These are phyloP conservation scores for Dermochelys coriacea DNA, from an alignment of 2,797 vertebrate genomes.

Conservation along the genomic window DNA sequence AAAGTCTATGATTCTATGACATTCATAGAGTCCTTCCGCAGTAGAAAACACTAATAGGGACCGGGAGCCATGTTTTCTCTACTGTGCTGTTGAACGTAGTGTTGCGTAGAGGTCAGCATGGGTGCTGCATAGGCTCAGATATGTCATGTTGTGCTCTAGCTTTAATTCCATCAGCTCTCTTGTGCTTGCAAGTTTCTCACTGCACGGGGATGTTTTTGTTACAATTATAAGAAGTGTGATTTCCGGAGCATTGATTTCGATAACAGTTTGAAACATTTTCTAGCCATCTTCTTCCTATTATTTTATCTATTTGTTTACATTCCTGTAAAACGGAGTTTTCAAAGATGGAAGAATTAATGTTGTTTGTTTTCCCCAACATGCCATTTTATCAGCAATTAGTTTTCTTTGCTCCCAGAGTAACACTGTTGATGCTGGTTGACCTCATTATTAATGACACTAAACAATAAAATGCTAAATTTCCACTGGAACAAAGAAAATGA, in stretches of 20 bases:
- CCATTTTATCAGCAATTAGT: not conserved
- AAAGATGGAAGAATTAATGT: not conserved
- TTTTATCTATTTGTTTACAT: not conserved
- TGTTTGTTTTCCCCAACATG: not conserved
- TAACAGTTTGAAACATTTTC: not conserved
- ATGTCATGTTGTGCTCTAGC: rapidly evolving
- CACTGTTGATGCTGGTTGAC: not conserved
- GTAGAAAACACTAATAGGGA: not conserved
- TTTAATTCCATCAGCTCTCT: not conserved
- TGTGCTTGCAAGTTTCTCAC: not conserved
- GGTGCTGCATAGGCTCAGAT: not conserved
- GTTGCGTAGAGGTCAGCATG: not conserved
- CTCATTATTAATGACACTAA: not conserved
- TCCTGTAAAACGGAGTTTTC: not conserved
- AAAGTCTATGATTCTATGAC: not conserved
- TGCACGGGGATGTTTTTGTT: not conserved
- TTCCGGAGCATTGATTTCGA: not conserved
- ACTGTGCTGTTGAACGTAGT: not conserved
- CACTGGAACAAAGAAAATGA: conserved; percentile 34
- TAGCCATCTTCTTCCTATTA: not conserved
- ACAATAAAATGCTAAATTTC: not conserved
- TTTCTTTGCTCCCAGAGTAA: not conserved
- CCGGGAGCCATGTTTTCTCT: not conserved
- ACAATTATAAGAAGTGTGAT: not conserved
- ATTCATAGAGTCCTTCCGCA: not conserved